These are phyloP conservation scores for Asobara japonica DNA, from an alignment of 1,140 invertebrate genomes.

Conservation along the genomic window DNA sequence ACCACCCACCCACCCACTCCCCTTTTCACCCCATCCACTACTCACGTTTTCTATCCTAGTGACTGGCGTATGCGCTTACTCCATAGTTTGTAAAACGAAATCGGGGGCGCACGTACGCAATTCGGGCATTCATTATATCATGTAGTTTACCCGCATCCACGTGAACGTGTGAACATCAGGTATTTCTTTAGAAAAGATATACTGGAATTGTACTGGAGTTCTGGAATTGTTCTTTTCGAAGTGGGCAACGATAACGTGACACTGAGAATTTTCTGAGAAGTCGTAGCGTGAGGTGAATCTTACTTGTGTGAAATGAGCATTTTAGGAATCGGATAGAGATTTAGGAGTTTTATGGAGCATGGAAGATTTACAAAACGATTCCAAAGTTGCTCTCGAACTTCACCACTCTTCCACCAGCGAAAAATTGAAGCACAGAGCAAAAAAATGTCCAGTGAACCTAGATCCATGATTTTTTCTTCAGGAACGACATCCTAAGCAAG, in stretches of 20 bases:
- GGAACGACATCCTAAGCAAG: too few relatives aligned
- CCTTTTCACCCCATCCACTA: neutral
- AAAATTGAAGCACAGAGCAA: too few relatives aligned
- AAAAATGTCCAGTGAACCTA: too few relatives aligned
- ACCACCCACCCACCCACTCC: neutral
- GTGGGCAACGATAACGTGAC: neutral
- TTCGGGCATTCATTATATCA: conserved; percentile 29
- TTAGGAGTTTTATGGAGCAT: too few relatives aligned
- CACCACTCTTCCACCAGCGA: too few relatives aligned
- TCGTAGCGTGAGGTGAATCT: neutral
- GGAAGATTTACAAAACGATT: too few relatives aligned
- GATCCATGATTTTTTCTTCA: too few relatives aligned
- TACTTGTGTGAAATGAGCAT: neutral
- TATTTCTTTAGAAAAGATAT: neutral
- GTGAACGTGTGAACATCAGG: neutral
- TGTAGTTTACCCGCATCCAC: conserved; percentile 23
- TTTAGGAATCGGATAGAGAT: too few relatives aligned
- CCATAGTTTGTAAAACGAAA: conserved; percentile 15
- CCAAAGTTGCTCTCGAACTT: too few relatives aligned
- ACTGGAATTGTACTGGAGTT: neutral
- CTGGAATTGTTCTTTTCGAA: neutral
- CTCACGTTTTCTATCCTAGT: neutral
- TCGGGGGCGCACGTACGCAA: conserved; percentile 22
- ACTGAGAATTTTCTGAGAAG: neutral
- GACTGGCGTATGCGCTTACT: neutral